Evolutionary conservation across 2,113 vertebrate species (phyloP).

Genomic region (Hydrochoerus hydrochaeris): DNA sequence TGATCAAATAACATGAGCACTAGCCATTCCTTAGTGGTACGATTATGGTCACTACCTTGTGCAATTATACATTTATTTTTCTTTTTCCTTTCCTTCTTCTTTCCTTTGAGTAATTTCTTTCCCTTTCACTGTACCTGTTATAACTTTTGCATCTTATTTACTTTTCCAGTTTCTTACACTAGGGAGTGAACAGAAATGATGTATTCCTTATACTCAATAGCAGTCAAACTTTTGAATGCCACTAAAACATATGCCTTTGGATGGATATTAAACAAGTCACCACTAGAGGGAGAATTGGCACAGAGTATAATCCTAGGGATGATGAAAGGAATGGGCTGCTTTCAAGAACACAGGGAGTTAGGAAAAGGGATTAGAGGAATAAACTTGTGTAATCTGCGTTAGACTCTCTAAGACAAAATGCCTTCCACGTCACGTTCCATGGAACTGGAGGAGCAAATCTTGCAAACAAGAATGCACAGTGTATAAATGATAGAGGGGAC

Average conservation of each 20-base stretch:
- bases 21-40: too few species aligned
- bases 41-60: too few species aligned
- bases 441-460: background rate
- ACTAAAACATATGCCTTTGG: background rate
- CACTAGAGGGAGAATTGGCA: conserved; percentile 48
- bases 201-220: background rate
- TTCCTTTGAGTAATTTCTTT: too few species aligned
- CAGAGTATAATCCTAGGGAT: background rate
- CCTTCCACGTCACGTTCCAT: background rate
- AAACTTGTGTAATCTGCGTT: background rate
- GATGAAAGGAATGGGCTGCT: background rate
- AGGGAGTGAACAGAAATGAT: too few species aligned
- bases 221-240: background rate
- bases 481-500: background rate
- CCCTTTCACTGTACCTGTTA: too few species aligned
- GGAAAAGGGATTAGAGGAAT: background rate
- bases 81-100: too few species aligned
- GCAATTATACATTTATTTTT: too few species aligned
- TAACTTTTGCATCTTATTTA: too few species aligned
- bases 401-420: conserved; percentile 9
- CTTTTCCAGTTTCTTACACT: too few species aligned
- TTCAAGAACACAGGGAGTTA: background rate
- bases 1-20: too few species aligned
- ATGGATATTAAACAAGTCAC: background rate
- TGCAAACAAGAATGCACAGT: background rate